Evolutionary conservation across 2,113 vertebrate species (phyloP), one percentile per base, ranked within the genome.

Genomic region (Cyphomyrus plagiostoma): DNA sequence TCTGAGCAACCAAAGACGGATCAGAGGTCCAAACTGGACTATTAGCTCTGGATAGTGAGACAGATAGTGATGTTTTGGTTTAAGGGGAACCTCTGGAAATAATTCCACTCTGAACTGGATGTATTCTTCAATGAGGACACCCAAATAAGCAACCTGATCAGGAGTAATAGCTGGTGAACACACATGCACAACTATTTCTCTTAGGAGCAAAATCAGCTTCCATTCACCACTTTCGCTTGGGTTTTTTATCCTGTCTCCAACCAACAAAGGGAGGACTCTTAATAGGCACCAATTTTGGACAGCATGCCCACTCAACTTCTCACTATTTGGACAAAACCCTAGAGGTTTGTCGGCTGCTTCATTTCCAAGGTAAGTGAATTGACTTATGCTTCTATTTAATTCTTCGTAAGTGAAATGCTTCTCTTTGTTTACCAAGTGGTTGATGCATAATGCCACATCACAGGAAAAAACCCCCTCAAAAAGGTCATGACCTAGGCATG

Each of bases 261-360:
- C 53, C 8, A 83, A 62, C 3, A 89, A 45, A 50, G 56, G 90
- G 42, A 89, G 23, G 19, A 90, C 11, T 88, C 90, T 90, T 62
- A 91, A 85, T n/a, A 90, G 50, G 82, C 89, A 90, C 89, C 58
- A 87, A 45, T 91, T 88, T 19, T 91, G 86, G 19, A 88, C 86
- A 23, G 90, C 89, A 86, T 91, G 89, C 19, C 89, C 87, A 90
- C 87, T 66, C 35, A 88, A 53, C 49, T 74, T 91, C 46, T 85
- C 89, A 74, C 74, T 90, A 42, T 46, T 56, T 88, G 26, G 48
- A 10, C 3, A 88, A 53, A 89, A 77, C 23, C 88, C 86, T 30
- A 30, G 80, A 70, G 77, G 90, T 39, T 80, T 91, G 56, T 89
- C 58, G 35, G 46, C 11, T 66, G 45, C 89, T 9, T 88, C 80